A percentile compares a stretch with the other conserved stretches of the same genome.
Conservation (phyloP, 92 coral and sea anemone genomes). For the Umimayanthus chanpuru region DNA sequence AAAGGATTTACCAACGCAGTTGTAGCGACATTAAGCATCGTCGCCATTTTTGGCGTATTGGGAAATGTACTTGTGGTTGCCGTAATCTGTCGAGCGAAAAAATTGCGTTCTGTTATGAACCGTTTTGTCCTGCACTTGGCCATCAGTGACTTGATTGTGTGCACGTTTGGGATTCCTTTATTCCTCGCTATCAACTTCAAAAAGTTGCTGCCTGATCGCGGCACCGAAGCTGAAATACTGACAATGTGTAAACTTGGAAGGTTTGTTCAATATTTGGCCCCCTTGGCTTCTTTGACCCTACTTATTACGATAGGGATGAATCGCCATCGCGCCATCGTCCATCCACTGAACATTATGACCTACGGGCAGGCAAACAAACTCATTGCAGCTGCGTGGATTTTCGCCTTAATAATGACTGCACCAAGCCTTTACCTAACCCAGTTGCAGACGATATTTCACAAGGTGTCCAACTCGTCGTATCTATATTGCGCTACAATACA, state of each 20-base stretch:
- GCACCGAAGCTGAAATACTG: not conserved
- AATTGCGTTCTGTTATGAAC: constrained; percentile 85
- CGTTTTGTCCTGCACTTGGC: constrained; percentile 89
- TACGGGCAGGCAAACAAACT: constrained; percentile 74
- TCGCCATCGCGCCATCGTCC: constrained; percentile 82
- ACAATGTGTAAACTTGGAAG: constrained; percentile 70
- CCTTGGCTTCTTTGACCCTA: constrained; percentile 79
- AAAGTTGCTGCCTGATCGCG: not conserved
- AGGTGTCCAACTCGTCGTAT: constrained; percentile 45
- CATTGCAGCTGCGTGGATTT: constrained; percentile 77
- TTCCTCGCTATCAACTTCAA: constrained; percentile 74
- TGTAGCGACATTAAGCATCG: constrained; percentile 55
- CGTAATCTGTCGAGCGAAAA: constrained; percentile 73
- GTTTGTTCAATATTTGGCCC: constrained; percentile 84
- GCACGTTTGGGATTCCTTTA: constrained; percentile 74
- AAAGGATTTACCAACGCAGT: constrained; percentile 59
- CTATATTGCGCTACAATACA: constrained; percentile 84
- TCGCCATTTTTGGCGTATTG: constrained; percentile 70
- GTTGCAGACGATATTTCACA: constrained; percentile 32
- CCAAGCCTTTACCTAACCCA: constrained; percentile 78
- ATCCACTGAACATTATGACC: constrained; percentile 78
- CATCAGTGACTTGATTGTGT: constrained; percentile 76
- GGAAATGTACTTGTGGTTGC: constrained; percentile 78
- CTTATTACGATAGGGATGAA: constrained; percentile 88
- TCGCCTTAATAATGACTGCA: constrained; percentile 59